Base-by-base conservation (phyloP, 2,797 vertebrate genomes). In the Notamacropus eugenii region DNA sequence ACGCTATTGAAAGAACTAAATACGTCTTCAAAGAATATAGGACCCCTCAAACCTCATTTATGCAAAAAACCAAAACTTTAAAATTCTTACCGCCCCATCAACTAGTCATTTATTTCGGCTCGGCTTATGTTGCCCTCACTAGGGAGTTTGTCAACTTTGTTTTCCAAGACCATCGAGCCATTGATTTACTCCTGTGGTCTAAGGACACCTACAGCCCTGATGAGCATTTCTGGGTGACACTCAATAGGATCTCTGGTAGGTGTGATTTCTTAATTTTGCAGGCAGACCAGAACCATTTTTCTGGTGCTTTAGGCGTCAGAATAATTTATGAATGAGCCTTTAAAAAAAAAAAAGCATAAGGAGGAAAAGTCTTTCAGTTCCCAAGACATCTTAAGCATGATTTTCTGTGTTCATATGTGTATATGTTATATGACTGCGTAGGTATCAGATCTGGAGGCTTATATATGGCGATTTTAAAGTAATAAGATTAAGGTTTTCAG, bases 181-280 rank as follows among this genome's bases (percentile, higher is more conserved):
- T 96, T 58, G 98, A 98, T 93, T 95, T 98, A 22, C 95, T 98
- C 0, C 87, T 96, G 1, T 98, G 98, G 98, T 98, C 98, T 1
- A 98, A 97, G 94, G 98, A 98, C 34, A 98, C 98, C 50, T 98
- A 98, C 8, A 98, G 98, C 16, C 98, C 98, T 0, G 98, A 98
- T 4, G 98, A 98, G 56, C 98, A 98, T 96, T 98, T 98, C 94
- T 98, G 98, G 98, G 98, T 98, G n/a, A 98, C 98, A 0, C 98
- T 98, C 46, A 98, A 98, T 93, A 96, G 98, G 95, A 98, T 98
- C 90, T 98, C 98, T 94, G 98, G 98, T 98, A 97, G 22, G 98
- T 96, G 13, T 55, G 1, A n/a, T 91, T 55, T 92, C 22, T 55
- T 9, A 5, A 55, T 93, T 93, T 50, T 10, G 59, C 46, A 62